Evolutionary conservation across 1,140 invertebrate species (phyloP), one percentile per base, ranked within the genome.

Genomic region (Notospermus geniculatus): DNA sequence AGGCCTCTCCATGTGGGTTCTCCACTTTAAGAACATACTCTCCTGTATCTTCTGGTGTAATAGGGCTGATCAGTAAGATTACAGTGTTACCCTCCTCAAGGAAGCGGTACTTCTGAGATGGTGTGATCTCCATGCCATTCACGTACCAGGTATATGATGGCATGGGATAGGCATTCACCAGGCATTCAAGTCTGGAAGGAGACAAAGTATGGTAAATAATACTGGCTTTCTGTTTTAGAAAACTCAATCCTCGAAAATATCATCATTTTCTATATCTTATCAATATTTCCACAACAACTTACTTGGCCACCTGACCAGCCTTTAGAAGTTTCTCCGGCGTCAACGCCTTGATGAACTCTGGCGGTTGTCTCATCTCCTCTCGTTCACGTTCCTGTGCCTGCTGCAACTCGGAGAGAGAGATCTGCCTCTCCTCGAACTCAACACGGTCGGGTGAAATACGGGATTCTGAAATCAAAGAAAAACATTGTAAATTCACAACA

Each of bases 1-100:
- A 74, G 30, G 73, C 65, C 54, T 80, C 76, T 28, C 80, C 80
- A 43, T 76, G 67, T 29, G 80, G 77, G 64, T 82, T 82, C 59
- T 72, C 68, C 22, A 73, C 75, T 41, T 66, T 74, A 23, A 81
- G 69, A 1, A 69, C 65, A 62, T 82, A 82, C 32, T 80, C 77
- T 27, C 78, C 80, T 22, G 63, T 59, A 65, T 82, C 78, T 39
- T 79, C 68, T 7, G 67, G 66, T 54, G 70, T 64, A 13, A 74
- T 69, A 54, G 75, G 71, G 41, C 71, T 66, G 41, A 80, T 75
- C 41, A 79, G 71, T 13, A 82, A 65, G 9, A 75, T 70, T 17
- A 76, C 57, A 1, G 69, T 73, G 27, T 71, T 70, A 5, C 72
- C 71, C 32, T 80, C 77, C 15, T 72, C 63, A 0, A 76, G 54